These are phyloP conservation scores for Coracias cyanogaster DNA, from an alignment of 2,797 vertebrate species.

Conservation along the genomic window DNA sequence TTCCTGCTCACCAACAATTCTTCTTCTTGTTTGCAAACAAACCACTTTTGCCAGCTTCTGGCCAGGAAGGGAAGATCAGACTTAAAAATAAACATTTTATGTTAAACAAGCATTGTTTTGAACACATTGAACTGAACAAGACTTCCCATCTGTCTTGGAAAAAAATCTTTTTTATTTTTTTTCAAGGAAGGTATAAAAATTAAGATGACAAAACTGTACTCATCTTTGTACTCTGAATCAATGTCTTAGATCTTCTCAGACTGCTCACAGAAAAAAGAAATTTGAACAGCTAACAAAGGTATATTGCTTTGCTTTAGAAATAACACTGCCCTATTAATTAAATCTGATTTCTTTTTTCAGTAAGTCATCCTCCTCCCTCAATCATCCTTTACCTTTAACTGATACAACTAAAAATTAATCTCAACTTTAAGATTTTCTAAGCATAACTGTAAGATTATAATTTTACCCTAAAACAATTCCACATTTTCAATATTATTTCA, in stretches of 20 bases:
- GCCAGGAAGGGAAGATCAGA: slow-evolving; percentile 24
- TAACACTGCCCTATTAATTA: no score
- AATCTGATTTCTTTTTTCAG: no score
- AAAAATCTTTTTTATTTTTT: background rate
- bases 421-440: no score
- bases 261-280: background rate
- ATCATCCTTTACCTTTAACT: no score
- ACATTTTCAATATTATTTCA: no score
- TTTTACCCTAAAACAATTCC: no score
- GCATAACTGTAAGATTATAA: no score
- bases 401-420: no score
- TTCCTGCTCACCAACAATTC: background rate
- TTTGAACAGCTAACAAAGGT: no score
- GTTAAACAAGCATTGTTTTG: slow-evolving; percentile 29
- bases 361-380: no score
- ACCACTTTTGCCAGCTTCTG: slow-evolving; percentile 30
- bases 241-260: background rate
- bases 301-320: no score
- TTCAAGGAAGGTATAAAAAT: background rate
- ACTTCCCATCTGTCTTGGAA: background rate
- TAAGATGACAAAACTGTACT: background rate
- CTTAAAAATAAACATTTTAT: slow-evolving; percentile 40
- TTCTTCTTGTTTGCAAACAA: slow-evolving; percentile 44
- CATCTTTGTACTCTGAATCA: background rate
- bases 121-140: background rate